Evolutionary conservation across 2,113 vertebrate species (phyloP).

Genomic region (Circaetus gallicus): DNA sequence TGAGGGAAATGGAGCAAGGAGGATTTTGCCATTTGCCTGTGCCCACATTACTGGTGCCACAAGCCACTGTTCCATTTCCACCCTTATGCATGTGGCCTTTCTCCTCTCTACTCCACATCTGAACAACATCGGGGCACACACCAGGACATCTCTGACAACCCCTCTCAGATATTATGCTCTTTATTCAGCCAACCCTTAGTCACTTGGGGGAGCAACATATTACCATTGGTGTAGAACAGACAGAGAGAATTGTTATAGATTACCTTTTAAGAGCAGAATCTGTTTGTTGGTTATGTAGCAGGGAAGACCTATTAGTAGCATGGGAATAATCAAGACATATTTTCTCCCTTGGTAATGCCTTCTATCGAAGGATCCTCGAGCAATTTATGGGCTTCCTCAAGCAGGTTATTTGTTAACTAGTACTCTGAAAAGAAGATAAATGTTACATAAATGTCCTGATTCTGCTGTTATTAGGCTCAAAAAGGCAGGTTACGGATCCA

Average conservation of each 20-base stretch:
- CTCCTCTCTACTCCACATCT: background rate
- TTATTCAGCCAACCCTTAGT: background rate
- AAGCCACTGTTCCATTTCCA: background rate
- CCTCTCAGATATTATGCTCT: background rate
- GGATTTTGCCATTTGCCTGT: background rate
- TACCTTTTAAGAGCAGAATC: background rate
- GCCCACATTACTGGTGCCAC: background rate
- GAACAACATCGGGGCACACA: background rate
- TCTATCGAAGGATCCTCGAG: background rate
- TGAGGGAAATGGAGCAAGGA: accelerated
- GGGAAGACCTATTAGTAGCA: background rate
- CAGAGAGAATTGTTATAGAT: background rate
- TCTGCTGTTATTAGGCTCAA: background rate
- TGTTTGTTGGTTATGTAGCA: background rate
- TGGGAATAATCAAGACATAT: background rate
- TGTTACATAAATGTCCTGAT: background rate
- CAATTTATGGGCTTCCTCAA: background rate
- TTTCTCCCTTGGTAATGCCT: background rate
- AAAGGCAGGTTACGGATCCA: background rate
- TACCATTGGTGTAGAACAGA: background rate
- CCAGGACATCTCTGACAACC: background rate
- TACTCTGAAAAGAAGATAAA: background rate
- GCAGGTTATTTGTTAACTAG: background rate
- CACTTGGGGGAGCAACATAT: background rate
- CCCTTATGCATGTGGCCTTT: background rate